Evolutionary conservation across 1,140 invertebrate species (phyloP).

Genomic region (Himalopsyche phryganea): DNA sequence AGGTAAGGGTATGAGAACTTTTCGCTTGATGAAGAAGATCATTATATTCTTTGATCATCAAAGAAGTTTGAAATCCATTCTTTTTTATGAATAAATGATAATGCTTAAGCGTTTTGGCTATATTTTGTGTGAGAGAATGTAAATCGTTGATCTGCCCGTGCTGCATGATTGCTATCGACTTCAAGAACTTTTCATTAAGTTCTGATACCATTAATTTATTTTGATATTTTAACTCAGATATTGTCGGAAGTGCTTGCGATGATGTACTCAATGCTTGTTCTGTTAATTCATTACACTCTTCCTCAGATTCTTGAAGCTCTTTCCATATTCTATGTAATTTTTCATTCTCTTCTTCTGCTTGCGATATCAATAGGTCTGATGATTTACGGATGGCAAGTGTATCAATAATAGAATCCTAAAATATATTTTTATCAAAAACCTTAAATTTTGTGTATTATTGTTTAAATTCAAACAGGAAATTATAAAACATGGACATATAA

Average conservation of each 20-base stretch:
- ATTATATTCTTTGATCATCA: slow-evolving; percentile 43
- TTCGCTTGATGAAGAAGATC: slow-evolving; percentile 49
- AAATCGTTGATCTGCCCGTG: slow-evolving; percentile 41
- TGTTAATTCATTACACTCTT: slow-evolving; percentile 3
- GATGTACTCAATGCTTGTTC: background rate
- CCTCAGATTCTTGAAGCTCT: slow-evolving; percentile 7
- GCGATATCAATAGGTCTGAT: slow-evolving; percentile 12
- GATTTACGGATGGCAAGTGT: slow-evolving; percentile 5
- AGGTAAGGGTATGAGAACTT: slow-evolving; percentile 42
- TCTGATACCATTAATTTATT: slow-evolving; percentile 37
- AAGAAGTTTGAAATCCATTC: slow-evolving; percentile 43
- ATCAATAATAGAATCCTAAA: slow-evolving; percentile 19
- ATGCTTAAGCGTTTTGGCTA: slow-evolving; percentile 46
- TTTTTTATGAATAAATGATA: slow-evolving; percentile 46
- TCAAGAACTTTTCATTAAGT: slow-evolving; percentile 36
- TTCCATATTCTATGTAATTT: slow-evolving; percentile 9
- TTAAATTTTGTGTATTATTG: too few relatives aligned
- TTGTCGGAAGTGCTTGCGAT: background rate
- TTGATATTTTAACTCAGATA: slow-evolving; percentile 31
- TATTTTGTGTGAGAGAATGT: slow-evolving; percentile 43
- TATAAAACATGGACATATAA: too few relatives aligned
- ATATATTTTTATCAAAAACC: too few relatives aligned
- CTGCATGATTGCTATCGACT: slow-evolving; percentile 13
- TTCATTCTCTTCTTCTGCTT: slow-evolving; percentile 10
- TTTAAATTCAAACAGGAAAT: too few relatives aligned